These are phyloP conservation scores for Columba janthina DNA, from an alignment of 2,113 vertebrate genomes.

Conservation along the genomic window DNA sequence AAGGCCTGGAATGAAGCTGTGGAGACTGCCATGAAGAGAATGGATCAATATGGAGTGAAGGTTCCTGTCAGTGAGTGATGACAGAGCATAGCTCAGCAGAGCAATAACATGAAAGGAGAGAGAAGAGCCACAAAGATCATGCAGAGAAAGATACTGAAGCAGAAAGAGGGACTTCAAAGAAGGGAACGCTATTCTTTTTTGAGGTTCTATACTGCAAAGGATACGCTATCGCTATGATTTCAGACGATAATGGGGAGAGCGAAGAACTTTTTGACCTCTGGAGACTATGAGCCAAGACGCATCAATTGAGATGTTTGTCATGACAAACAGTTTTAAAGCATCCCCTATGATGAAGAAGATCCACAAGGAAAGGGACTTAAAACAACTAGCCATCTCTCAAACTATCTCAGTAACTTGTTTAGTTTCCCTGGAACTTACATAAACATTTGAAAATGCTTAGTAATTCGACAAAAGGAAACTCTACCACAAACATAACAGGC, in stretches of 20 bases:
- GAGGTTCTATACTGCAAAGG: neutral
- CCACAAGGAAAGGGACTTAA: neutral
- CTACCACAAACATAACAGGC: neutral
- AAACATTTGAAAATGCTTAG: neutral
- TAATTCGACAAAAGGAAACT: neutral
- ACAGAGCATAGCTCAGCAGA: neutral
- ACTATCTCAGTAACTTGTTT: neutral
- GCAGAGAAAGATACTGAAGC: neutral
- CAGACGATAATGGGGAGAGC: neutral
- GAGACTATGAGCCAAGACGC: neutral
- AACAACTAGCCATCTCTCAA: neutral
- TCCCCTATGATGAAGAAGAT: neutral
- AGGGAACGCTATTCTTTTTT: neutral
- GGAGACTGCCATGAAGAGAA: neutral
- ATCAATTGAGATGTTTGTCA: neutral
- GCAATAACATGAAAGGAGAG: neutral
- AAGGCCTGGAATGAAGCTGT: neutral
- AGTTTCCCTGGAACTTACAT: neutral
- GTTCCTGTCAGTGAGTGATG: neutral
- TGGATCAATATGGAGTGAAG: neutral
- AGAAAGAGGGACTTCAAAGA: neutral
- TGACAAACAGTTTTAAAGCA: neutral
- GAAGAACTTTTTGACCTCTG: neutral
- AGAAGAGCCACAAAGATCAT: neutral
- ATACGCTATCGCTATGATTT: neutral